phyloP scores from a whole-genome alignment of 1,140 invertebrate species.

The Ceratina australensis region DNA sequence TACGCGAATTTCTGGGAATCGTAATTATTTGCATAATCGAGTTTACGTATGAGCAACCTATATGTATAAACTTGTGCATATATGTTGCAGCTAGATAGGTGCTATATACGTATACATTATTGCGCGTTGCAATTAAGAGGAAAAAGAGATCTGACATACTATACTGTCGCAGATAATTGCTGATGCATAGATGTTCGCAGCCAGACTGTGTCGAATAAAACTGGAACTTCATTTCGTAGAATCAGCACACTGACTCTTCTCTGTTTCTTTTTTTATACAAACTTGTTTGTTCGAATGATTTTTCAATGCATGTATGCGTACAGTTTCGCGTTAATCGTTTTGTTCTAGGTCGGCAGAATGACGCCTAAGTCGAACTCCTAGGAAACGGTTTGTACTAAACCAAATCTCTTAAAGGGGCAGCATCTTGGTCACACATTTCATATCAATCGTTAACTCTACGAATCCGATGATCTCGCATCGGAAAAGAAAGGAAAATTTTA shows the following conservation, averaged over 20 bases:
- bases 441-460: slow-evolving; percentile 17
- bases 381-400: not conserved
- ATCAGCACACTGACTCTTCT: too few relatives aligned
- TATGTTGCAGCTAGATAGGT: slow-evolving; percentile 14
- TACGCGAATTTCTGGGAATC: too few relatives aligned
- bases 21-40: too few relatives aligned
- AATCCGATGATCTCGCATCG: slow-evolving; percentile 11
- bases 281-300: not conserved
- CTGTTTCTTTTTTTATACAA: too few relatives aligned
- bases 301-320: not conserved
- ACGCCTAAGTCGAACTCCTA: slow-evolving; percentile 28
- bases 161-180: too few relatives aligned
- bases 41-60: not conserved
- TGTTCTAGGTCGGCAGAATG: slow-evolving; percentile 22
- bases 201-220: too few relatives aligned
- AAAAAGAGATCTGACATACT: too few relatives aligned
- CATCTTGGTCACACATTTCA: not conserved
- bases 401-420: slow-evolving; percentile 1
- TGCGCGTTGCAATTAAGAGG: too few relatives aligned
- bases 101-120: not conserved
- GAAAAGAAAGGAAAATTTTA: not conserved
- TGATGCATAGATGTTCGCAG: too few relatives aligned
- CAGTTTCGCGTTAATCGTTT: not conserved
- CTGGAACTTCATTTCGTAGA: too few relatives aligned
- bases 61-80: not conserved